phyloP scores from a whole-genome alignment of 2,888 invertebrate species.

The Diarsia dahlii region DNA sequence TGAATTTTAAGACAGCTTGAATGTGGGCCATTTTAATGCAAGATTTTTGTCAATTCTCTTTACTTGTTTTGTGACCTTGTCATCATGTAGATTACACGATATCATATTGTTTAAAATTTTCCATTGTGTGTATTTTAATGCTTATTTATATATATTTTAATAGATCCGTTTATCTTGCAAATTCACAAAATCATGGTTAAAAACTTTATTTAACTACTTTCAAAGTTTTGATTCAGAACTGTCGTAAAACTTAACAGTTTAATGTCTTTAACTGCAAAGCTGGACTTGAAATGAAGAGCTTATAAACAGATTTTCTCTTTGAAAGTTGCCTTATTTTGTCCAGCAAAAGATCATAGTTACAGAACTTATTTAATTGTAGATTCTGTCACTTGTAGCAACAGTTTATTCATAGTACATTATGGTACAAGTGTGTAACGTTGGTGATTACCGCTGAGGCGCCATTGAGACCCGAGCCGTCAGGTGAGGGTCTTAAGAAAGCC shows the following conservation, averaged over 20 bases:
- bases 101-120: background rate
- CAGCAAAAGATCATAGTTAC: background rate
- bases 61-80: background rate
- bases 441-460: too few species aligned
- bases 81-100: background rate
- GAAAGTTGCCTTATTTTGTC: background rate
- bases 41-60: background rate
- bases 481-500: too few species aligned
- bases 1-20: conserved; percentile 4
- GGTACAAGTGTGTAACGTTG: too few species aligned
- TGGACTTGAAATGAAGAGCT: background rate
- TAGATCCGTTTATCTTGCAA: background rate
- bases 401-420: too few species aligned
- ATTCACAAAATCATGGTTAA: background rate
- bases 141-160: background rate
- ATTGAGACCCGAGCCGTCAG: too few species aligned
- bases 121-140: background rate
- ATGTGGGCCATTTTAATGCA: background rate
- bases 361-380: background rate
- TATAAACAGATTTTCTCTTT: background rate
- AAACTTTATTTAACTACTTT: background rate
- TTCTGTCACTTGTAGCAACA: background rate
- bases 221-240: background rate
- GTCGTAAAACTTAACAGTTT: background rate
- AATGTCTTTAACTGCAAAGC: background rate